phyloP scores from a whole-genome alignment of 1,140 invertebrate species.

The Rhopalosiphum maidis region DNA sequence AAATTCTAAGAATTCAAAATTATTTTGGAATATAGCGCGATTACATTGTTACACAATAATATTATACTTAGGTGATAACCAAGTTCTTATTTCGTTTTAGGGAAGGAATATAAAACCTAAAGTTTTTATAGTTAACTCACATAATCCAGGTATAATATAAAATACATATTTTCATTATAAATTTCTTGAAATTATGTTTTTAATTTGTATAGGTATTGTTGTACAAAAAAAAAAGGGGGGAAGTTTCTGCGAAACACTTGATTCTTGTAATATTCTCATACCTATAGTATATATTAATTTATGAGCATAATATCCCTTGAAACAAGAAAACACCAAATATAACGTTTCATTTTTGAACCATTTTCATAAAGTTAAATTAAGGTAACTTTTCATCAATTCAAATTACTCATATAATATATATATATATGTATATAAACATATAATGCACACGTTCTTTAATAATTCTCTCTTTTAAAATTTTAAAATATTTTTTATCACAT shows the following conservation, averaged over 20 bases:
- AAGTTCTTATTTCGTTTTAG: background rate
- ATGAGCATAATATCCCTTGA: background rate
- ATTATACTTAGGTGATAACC: background rate
- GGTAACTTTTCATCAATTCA: background rate
- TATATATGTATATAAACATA: background rate
- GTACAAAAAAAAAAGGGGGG: background rate
- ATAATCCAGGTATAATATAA: background rate
- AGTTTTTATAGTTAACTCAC: background rate
- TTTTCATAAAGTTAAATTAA: slow-evolving; percentile 3
- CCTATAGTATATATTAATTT: background rate
- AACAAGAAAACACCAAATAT: background rate
- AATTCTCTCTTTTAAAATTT: background rate
- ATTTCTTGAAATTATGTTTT: background rate
- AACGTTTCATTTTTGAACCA: background rate
- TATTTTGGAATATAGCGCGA: background rate
- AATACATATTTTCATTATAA: background rate
- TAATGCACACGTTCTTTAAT: background rate
- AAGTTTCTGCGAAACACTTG: background rate
- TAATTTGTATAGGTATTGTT: background rate
- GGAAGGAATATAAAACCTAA: background rate
- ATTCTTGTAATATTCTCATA: background rate
- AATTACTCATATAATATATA: background rate
- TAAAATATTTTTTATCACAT: slow-evolving; percentile 16
- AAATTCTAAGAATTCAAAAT: background rate
- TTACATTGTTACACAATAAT: background rate